Conservation (phyloP, 92 coral and sea anemone genomes). For the Palythoa caribaeorum region DNA sequence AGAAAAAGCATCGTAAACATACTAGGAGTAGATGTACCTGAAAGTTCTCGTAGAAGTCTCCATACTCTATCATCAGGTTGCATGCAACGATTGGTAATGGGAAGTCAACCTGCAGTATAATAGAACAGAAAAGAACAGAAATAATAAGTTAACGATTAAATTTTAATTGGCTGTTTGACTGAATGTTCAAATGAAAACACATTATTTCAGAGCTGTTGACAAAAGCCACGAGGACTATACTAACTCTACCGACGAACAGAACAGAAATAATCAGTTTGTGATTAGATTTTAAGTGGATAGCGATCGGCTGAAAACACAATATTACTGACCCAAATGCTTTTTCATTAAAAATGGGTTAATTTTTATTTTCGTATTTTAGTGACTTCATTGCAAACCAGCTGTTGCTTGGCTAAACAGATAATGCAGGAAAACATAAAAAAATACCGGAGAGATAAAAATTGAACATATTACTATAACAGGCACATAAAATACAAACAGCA, state of each 20-base stretch:
- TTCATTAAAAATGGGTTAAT: too few species aligned
- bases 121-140: not conserved
- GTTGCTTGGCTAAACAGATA: too few species aligned
- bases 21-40: constrained; percentile 60
- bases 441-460: not conserved
- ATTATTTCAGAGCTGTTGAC: not conserved
- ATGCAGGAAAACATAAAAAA: too few species aligned
- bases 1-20: too few species aligned
- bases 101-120: constrained; percentile 80
- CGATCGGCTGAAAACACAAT: too few species aligned
- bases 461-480: not conserved
- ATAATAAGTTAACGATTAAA: not conserved
- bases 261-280: too few species aligned
- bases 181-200: not conserved
- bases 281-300: too few species aligned
- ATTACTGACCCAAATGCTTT: too few species aligned
- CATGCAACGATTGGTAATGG: constrained; percentile 99
- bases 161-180: not conserved
- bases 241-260: too few species aligned
- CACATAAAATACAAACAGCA: not conserved
- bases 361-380: too few species aligned
- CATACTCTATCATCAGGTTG: constrained; percentile 98
- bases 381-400: too few species aligned
- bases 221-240: too few species aligned
- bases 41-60: constrained; percentile 97